Evolutionary conservation across 2,797 vertebrate genomes (phyloP), one percentile per base, ranked within the genome.

Genomic region (Gastrophryne carolinensis): DNA sequence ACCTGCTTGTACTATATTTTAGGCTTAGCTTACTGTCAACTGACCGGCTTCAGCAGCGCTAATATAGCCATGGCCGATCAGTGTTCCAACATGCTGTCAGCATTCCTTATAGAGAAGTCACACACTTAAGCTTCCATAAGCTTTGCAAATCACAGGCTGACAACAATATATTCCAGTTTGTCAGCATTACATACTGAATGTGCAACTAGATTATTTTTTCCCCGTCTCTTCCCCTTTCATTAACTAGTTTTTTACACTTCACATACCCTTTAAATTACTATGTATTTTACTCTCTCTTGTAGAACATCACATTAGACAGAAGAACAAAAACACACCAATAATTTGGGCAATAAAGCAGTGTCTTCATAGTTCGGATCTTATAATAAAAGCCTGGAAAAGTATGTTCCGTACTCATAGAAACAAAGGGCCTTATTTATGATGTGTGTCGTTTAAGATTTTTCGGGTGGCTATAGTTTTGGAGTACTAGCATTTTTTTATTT

Each of bases 1-100:
- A 80, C 30, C 69, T 41, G 19, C 62, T 57, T 80, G 71, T 50
- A 74, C 17, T 75, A 49, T 68, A 73, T 41, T 47, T 69, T 53
- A 57, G 35, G 56, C 19, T 57, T 77, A 19, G 54, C 37, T 47
- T 21, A 5, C 71, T 57, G 52, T 80, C 79, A 79, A 52, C 1
- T 78, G 74, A 19, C 49, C 41, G 32, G 21, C 7, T 63, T 57
- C 29, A 32, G 30, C 5, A 80, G 56, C 5, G 24, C 19, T 60
- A 24, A 1, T 24, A 44, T 52, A 61, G 41, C 49, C 8, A 15
- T n/a, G 49, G 58, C 23, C 6, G 54, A 0, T 21, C 0, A 5
- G 32, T 37, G 15, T 2, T 60, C 13, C 13, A 13, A 50, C 63
- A 12, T 29, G 23, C 73, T 73, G 8, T 49, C 61, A 66, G 54